Evolutionary conservation across 2,888 invertebrate genomes (phyloP), one percentile per base, ranked within the genome.

Genomic region (Poecilobothrus nobilitatus): DNA sequence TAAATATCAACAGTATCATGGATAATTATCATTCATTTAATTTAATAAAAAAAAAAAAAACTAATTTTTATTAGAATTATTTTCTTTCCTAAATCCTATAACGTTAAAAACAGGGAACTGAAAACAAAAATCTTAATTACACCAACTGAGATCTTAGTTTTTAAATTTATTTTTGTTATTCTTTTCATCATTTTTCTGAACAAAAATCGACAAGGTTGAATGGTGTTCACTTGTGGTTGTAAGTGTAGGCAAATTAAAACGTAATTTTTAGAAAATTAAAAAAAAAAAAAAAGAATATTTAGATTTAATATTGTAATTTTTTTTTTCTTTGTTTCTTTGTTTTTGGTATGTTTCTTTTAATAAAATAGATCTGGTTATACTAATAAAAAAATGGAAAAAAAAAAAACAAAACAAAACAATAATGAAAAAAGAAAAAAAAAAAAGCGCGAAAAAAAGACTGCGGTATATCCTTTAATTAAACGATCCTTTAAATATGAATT

Each of bases 391-490:
- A 27, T 27, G 27, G 9, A 9, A 41, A 41, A 15, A 41, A 41
- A 9, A 12, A 41, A 12, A 9, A 41, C 15, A 41, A 8, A 12
- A 41, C 4, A 41, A n/a, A 27, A 27, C 5, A 27, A 5, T 4
- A 27, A 27, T 2, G 27, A 27, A 27, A 27, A 27, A 27, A 27
- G 27, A 27, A 5, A 27, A 27, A 27, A 5, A 27, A 2, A 27
- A 27, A 27, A 27, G 27, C 27, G 27, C 27, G 27, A 27, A n/a
- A 18, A 53, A 53, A 53, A 53, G 18, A 53, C 53, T 53, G 53
- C 53, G 53, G 53, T 53, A 53, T 53, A 53, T 53, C 53, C 53
- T 53, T 53, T 53, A 53, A 53, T 53, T 53, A 53, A 53, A 53
- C 53, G 53, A 53, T 53, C 53, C 53, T 53, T 53, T 53, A 53